phyloP scores from a whole-genome alignment of 2,797 vertebrate genomes.

The Cercopithecus hamlyni region DNA sequence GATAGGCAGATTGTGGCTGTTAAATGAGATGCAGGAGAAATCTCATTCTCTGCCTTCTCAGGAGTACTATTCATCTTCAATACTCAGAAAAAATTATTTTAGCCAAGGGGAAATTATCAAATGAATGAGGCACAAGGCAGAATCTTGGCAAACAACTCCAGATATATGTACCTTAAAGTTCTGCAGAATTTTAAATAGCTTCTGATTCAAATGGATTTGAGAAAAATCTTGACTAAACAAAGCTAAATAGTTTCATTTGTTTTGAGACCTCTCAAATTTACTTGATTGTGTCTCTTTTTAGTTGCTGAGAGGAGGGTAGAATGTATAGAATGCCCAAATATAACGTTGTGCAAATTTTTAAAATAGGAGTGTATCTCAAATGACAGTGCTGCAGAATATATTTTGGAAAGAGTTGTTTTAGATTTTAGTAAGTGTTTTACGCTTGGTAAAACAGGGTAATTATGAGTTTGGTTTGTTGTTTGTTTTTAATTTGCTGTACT shows the following conservation, averaged over 20 bases:
- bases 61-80: constrained; percentile 47
- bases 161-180: not conserved
- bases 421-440: not conserved
- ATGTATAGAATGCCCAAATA: not conserved
- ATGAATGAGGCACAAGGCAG: constrained; percentile 12
- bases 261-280: not conserved
- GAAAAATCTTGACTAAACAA: not conserved
- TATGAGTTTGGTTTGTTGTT: constrained; percentile 9
- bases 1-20: constrained; percentile 68
- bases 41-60: constrained; percentile 38
- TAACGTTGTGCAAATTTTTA: not conserved
- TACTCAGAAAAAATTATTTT: constrained; percentile 67
- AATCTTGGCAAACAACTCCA: constrained; percentile 26
- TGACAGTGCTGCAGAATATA: not conserved
- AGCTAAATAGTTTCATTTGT: not conserved
- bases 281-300: not conserved
- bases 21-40: constrained; percentile 39
- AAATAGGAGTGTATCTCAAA: not conserved
- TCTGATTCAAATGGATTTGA: not conserved
- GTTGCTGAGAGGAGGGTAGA: not conserved
- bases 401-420: constrained; percentile 10
- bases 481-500: constrained; percentile 36
- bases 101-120: constrained; percentile 70
- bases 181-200: not conserved
- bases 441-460: constrained; percentile 11